Percentiles rank a stretch among this genome's conserved stretches.
phyloP scores from a whole-genome alignment of 2,888 invertebrate genomes.

The Patella ulyssiponensis region DNA sequence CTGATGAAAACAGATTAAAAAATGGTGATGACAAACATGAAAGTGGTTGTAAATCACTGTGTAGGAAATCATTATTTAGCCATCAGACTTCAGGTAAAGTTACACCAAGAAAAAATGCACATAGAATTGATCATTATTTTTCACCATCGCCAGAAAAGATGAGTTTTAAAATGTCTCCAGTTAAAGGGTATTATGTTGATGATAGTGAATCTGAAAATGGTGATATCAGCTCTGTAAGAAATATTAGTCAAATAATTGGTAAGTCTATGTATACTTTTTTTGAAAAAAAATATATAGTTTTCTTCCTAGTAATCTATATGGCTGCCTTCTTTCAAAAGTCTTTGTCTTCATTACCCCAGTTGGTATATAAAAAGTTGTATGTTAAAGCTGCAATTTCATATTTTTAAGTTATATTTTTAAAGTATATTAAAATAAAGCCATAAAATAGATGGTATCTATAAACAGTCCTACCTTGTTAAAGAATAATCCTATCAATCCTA shows the following conservation, averaged over 20 bases:
- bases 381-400: too few relatives aligned
- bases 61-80: background rate
- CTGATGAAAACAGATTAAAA: background rate
- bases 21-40: background rate
- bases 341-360: too few relatives aligned
- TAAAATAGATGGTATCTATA: too few relatives aligned
- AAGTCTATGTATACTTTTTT: background rate
- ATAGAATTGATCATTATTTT: background rate
- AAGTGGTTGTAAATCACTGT: background rate
- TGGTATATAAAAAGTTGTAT: too few relatives aligned
- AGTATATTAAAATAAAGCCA: too few relatives aligned
- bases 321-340: background rate
- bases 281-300: too few relatives aligned
- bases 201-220: slow-evolving; percentile 4
- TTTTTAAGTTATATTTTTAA: too few relatives aligned
- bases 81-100: too few relatives aligned
- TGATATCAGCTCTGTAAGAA: background rate
- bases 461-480: too few relatives aligned
- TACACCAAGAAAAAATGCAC: background rate
- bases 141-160: background rate
- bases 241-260: background rate
- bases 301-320: background rate
- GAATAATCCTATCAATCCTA: too few relatives aligned
- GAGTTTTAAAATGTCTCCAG: background rate
- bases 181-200: background rate